Evolutionary conservation across 2,113 vertebrate genomes (phyloP).

Genomic region (Poecilia latipinna): DNA sequence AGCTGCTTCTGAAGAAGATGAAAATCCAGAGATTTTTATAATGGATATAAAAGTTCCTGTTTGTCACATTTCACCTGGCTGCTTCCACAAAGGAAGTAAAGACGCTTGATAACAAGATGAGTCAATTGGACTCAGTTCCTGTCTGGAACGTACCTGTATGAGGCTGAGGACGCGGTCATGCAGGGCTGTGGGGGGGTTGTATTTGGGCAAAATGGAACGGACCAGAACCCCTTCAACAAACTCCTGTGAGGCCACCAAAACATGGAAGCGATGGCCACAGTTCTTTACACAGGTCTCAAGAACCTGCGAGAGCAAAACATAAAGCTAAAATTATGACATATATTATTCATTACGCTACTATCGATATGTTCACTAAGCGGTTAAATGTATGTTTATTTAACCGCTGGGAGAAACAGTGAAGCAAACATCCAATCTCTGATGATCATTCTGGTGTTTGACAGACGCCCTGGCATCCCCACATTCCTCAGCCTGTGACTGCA

Average conservation of each 20-base stretch:
- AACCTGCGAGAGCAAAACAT: conserved; percentile 76
- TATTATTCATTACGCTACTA: neutral
- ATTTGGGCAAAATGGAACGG: conserved; percentile 92
- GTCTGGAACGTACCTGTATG: conserved; percentile 87
- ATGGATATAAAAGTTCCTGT: no score
- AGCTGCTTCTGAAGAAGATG: no score
- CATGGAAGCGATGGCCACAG: conserved; percentile 93
- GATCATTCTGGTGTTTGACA: conserved; percentile 2
- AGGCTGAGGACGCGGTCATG: conserved; percentile 93
- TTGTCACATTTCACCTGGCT: neutral
- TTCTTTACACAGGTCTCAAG: conserved; percentile 98
- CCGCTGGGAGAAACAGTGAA: neutral
- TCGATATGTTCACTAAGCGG: neutral
- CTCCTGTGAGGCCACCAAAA: conserved; percentile 89
- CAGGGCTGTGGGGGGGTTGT: conserved; percentile 89
- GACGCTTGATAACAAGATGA: neutral
- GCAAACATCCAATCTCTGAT: neutral
- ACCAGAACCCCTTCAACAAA: conserved; percentile 95
- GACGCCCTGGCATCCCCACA: neutral
- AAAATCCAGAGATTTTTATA: no score
- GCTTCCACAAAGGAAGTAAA: neutral
- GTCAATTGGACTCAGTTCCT: neutral
- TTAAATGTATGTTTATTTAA: conserved; percentile 5
- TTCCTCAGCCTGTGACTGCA: neutral
- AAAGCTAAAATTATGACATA: neutral